These are phyloP conservation scores for Heliconius sara DNA, from an alignment of 2,888 invertebrate genomes.

Conservation along the genomic window DNA sequence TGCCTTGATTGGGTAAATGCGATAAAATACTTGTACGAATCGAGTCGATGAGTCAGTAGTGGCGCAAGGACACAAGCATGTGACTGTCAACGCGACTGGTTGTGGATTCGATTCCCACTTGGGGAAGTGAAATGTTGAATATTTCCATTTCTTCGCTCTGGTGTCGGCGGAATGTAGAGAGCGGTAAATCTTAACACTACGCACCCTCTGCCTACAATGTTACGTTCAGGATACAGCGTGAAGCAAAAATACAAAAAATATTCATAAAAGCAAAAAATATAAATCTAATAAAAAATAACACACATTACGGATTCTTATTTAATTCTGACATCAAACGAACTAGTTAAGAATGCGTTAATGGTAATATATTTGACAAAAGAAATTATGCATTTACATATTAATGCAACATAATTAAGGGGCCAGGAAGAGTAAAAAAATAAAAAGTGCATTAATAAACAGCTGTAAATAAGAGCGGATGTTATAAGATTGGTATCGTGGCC, in stretches of 20 bases:
- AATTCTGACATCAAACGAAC: neutral
- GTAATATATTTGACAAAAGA: neutral
- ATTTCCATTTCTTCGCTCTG: too few species aligned
- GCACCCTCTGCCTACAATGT: too few species aligned
- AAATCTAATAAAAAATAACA: neutral
- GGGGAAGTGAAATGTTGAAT: too few species aligned
- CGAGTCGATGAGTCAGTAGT: neutral
- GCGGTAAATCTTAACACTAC: too few species aligned
- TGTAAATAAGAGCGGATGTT: conserved; percentile 9
- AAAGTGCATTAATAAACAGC: neutral
- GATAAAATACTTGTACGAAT: conserved; percentile 21
- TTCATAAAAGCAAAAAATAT: too few species aligned
- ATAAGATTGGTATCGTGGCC: conserved; percentile 8
- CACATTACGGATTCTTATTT: neutral
- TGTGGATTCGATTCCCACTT: too few species aligned
- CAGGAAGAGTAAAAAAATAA: conserved; percentile 8
- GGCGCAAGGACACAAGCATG: too few species aligned
- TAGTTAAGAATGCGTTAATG: neutral
- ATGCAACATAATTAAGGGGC: conserved; percentile 9
- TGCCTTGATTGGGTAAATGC: conserved; percentile 33
- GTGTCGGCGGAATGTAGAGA: too few species aligned
- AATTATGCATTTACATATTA: conserved; percentile 6
- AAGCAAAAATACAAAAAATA: too few species aligned
- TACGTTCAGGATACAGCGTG: too few species aligned
- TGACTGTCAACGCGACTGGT: too few species aligned